These are phyloP conservation scores for Pseudomugil tenellus DNA, from an alignment of 2,797 vertebrate genomes.

Conservation along the genomic window DNA sequence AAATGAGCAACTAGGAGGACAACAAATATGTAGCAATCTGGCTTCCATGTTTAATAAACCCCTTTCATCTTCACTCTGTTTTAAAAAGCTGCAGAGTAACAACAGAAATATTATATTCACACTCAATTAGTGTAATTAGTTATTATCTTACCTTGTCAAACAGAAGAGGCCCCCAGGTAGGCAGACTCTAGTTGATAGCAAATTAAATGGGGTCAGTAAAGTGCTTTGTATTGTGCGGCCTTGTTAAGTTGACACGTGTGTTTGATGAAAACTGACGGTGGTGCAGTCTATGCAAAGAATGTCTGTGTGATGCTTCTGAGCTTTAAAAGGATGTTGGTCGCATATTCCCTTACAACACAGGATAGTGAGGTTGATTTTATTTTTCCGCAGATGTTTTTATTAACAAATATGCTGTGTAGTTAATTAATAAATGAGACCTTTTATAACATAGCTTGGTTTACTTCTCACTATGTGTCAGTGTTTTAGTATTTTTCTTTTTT, in stretches of 20 bases:
- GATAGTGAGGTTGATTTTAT: conserved; percentile 72
- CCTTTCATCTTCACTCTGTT: conserved; percentile 46
- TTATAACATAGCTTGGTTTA: conserved; percentile 69
- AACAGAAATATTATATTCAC: conserved; percentile 47
- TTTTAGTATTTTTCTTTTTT: neutral
- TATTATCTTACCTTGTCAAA: conserved; percentile 62
- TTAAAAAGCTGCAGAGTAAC: conserved; percentile 51
- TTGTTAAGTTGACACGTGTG: conserved; percentile 45
- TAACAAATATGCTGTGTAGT: conserved; percentile 80
- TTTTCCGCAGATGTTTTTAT: conserved; percentile 83
- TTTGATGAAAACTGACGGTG: conserved; percentile 47
- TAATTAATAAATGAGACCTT: conserved; percentile 80
- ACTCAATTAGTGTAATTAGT: conserved; percentile 69
- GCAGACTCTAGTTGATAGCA: conserved; percentile 60
- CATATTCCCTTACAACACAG: conserved; percentile 62
- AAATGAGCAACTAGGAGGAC: conserved; percentile 7
- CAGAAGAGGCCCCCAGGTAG: conserved; percentile 57
- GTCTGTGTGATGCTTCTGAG: conserved; percentile 64
- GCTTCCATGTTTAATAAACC: conserved; percentile 36
- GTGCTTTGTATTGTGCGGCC: conserved; percentile 43
- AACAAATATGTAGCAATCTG: conserved; percentile 43
- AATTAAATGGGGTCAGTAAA: conserved; percentile 60
- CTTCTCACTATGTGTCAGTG: conserved; percentile 8
- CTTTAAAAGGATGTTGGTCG: conserved; percentile 62
- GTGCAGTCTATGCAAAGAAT: conserved; percentile 78